Evolutionary conservation across 2,113 vertebrate genomes (phyloP).

Genomic region (Stercorarius parasiticus): DNA sequence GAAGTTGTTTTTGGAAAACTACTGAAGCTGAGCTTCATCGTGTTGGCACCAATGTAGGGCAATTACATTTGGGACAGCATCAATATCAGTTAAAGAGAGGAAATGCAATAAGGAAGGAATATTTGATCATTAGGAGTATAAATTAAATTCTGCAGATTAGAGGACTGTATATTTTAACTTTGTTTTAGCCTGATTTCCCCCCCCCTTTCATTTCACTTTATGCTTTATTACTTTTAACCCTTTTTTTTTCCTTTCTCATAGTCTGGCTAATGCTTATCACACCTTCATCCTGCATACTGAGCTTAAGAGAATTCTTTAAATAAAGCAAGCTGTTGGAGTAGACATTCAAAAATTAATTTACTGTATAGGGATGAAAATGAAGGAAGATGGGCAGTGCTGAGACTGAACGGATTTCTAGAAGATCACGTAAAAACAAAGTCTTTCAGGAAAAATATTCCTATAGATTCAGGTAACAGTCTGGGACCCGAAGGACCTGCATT

Average conservation of each 20-base stretch:
- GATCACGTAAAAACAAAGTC: not conserved
- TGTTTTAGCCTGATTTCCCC: not conserved
- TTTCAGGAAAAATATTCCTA: not conserved
- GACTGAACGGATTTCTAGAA: not conserved
- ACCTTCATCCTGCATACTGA: not conserved
- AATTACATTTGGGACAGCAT: not conserved
- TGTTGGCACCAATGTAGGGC: not conserved
- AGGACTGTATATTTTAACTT: not conserved
- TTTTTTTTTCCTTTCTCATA: not conserved
- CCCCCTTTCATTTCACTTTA: not conserved
- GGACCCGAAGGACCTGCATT: not conserved
- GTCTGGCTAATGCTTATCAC: not conserved
- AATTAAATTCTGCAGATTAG: not conserved
- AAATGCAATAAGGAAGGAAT: slow-evolving; percentile 27
- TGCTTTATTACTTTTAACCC: not conserved
- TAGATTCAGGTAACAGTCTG: not conserved
- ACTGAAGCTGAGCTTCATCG: not conserved
- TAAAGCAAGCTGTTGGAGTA: not conserved
- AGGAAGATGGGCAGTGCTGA: not conserved
- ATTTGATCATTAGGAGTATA: slow-evolving; percentile 3
- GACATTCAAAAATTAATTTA: not conserved
- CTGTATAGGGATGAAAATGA: not conserved
- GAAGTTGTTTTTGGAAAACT: slow-evolving; percentile 25
- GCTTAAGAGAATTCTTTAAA: not conserved
- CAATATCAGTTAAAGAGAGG: slow-evolving; percentile 25